Base-by-base conservation (phyloP, 2,797 vertebrate species). In the Avahi laniger region DNA sequence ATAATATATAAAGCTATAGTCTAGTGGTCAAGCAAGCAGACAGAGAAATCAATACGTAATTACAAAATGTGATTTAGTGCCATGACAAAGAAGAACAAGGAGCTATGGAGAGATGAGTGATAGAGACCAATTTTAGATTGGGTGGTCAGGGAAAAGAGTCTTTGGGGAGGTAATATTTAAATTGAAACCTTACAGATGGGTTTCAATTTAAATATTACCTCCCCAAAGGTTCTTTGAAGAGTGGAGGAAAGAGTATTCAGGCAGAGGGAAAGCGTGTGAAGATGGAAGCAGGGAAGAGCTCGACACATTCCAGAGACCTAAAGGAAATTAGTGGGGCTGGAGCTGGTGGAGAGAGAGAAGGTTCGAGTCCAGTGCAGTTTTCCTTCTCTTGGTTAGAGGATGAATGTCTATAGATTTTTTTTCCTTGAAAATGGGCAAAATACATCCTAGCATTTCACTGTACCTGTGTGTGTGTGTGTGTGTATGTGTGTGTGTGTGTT, bases 1-100 rank as follows among this genome's bases (percentile, higher is more conserved):
- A 87, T 96, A 94, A 97, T 81, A 87, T 15, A 91, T 93, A 94
- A 94, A 83, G 33, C 54, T 83, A 15, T 75, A 61, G 26, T 81
- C 72, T 38, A 76, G 83, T 69, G 80, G 79, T 63, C 92, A 94
- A 65, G 41, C 33, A 90, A 78, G 20, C n/a, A 93, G 87, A 54
- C 30, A 81, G 67, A 73, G 82, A 85, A 92, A 89, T 91, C 91
- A 87, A 92, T 78, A 89, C 15, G 48, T 87, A 85, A 84, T 89
- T 86, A 93, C 48, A 84, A 84, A 90, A 54, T 57, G 57, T 94
- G 70, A 93, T 91, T 41, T 70, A 80, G 33, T 54, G 12, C 35
- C 38, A 0, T 33, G 52, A 35, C 35, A 20, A 61, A 59, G 67
- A 48, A 54, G 79, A 85, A 84, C 52, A 28, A 57, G 57, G 43